These are phyloP conservation scores for Pammene aurita DNA, from an alignment of 2,888 invertebrate genomes.

Conservation along the genomic window DNA sequence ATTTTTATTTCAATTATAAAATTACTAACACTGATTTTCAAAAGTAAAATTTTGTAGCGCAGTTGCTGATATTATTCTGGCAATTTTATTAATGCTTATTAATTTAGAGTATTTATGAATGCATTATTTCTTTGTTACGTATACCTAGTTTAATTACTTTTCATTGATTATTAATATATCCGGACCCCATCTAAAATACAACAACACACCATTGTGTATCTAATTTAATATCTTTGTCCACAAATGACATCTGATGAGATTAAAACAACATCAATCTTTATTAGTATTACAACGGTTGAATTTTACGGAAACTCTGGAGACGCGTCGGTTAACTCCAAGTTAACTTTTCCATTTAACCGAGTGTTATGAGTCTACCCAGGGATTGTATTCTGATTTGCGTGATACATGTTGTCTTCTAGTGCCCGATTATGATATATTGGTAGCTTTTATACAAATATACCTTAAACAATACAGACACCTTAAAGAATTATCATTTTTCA, in stretches of 20 bases:
- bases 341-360: constrained; percentile 66
- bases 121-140: no score
- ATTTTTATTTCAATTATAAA: no score
- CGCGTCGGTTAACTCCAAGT: constrained; percentile 51
- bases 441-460: no score
- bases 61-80: no score
- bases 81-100: no score
- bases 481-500: no score
- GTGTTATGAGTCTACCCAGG: constrained; percentile 58
- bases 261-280: constrained; percentile 58
- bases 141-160: not conserved
- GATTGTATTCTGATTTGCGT: constrained; percentile 44
- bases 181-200: constrained; percentile 1
- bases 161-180: not conserved
- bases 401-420: constrained; percentile 50
- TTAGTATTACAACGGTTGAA: constrained; percentile 54
- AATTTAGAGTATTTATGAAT: no score
- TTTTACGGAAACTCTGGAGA: constrained; percentile 53
- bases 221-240: constrained; percentile 24
- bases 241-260: constrained; percentile 44
- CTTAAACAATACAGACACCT: no score
- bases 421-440: not conserved
- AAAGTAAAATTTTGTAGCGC: no score
- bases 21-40: no score
- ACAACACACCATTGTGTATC: constrained; percentile 15